A percentile compares a stretch with the other conserved stretches of the same genome.
Evolutionary conservation across 2,888 invertebrate species (phyloP).

Genomic region (Netelia melanura): DNA sequence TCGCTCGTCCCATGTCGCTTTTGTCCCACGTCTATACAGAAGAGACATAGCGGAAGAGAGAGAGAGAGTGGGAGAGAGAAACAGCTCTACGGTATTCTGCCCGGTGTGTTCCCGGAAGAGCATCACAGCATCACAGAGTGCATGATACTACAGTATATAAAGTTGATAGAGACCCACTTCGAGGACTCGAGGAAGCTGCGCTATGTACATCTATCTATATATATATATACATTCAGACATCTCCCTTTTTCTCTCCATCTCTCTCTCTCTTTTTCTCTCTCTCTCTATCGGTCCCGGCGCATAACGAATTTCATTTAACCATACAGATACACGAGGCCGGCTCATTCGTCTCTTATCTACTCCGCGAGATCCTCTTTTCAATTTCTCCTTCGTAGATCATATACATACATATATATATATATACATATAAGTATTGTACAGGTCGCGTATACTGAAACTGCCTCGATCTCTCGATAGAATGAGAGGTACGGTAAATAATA

Average conservation of each 20-base stretch:
- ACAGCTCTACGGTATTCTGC: slow-evolving; percentile 40
- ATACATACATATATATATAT: slow-evolving; percentile 10
- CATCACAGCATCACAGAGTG: slow-evolving; percentile 46
- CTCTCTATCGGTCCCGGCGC: slow-evolving; percentile 59
- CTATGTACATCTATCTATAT: slow-evolving; percentile 5
- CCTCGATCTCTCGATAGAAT: slow-evolving; percentile 70
- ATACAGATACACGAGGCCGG: slow-evolving; percentile 59
- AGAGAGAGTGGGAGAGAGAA: slow-evolving; percentile 25
- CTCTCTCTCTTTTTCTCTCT: slow-evolving; percentile 27
- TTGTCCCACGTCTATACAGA: slow-evolving; percentile 54
- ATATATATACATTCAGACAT: slow-evolving; percentile 28
- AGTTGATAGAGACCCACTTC: slow-evolving; percentile 61
- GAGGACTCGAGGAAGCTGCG: slow-evolving; percentile 53
- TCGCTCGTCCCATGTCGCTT: slow-evolving; percentile 40
- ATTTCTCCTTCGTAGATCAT: slow-evolving; percentile 59
- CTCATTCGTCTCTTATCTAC: slow-evolving; percentile 68
- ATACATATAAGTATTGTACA: slow-evolving; percentile 13
- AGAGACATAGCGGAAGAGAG: slow-evolving; percentile 41
- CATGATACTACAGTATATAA: slow-evolving; percentile 37
- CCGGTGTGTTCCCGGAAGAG: slow-evolving; percentile 63
- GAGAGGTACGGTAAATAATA: slow-evolving; percentile 72
- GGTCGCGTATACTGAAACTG: slow-evolving; percentile 51
- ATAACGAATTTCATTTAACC: slow-evolving; percentile 70
- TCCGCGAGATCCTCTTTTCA: slow-evolving; percentile 67
- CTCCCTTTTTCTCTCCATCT: slow-evolving; percentile 1